A percentile compares a stretch with the other conserved stretches of the same genome.
Evolutionary conservation across 2,113 vertebrate species (phyloP).

Genomic region (Addax nasomaculatus): DNA sequence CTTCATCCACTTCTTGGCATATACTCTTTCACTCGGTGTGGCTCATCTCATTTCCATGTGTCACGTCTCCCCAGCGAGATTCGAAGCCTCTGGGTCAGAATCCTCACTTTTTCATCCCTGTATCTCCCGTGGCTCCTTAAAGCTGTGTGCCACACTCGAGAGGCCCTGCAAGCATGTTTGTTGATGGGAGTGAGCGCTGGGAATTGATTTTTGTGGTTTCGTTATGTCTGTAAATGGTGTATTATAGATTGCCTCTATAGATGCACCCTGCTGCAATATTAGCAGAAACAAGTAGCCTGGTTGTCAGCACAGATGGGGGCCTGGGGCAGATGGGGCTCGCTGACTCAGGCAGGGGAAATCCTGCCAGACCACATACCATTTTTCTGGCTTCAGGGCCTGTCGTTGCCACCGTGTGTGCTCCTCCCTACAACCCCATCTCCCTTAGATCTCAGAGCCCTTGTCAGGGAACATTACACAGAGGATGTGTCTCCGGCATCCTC

Average conservation of each 20-base stretch:
- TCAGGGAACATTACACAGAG: slow-evolving; percentile 28
- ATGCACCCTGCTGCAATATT: slow-evolving; percentile 60
- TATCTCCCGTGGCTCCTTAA: background rate
- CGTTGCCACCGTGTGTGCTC: background rate
- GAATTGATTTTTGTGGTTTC: slow-evolving; percentile 67
- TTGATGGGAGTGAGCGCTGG: background rate
- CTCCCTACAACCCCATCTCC: background rate
- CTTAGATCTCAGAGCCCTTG: background rate
- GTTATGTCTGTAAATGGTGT: slow-evolving; percentile 65
- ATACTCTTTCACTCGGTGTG: accelerated
- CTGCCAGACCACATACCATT: slow-evolving; percentile 49
- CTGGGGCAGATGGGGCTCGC: slow-evolving; percentile 49
- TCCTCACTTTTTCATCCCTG: background rate
- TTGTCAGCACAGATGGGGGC: slow-evolving; percentile 42
- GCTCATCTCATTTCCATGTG: background rate
- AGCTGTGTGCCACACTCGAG: background rate
- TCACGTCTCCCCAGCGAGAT: background rate
- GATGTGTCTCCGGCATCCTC: slow-evolving; percentile 24
- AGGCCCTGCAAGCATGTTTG: slow-evolving; percentile 25
- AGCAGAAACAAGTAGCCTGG: slow-evolving; percentile 55
- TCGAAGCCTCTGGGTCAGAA: background rate
- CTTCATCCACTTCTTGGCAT: background rate
- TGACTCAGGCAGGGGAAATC: slow-evolving; percentile 20
- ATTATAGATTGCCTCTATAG: slow-evolving; percentile 64
- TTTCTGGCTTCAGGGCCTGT: slow-evolving; percentile 62